Conservation (phyloP, 2,888 invertebrate genomes). For the Lithosia quadra region DNA sequence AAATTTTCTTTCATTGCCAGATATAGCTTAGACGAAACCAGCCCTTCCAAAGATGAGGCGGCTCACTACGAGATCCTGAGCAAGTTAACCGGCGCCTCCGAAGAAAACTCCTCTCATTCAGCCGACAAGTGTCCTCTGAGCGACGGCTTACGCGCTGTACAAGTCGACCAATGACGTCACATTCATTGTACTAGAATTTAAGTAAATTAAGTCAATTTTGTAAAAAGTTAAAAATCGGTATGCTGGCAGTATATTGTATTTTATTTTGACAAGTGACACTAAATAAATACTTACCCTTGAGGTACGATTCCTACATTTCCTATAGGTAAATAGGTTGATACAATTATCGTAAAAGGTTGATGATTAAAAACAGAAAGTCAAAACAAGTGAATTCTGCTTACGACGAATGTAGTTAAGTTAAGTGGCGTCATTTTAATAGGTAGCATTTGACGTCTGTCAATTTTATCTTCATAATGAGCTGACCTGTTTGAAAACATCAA, state of each 20-base stretch:
- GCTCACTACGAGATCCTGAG: constrained; percentile 88
- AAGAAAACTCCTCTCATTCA: constrained; percentile 13
- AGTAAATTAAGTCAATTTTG: constrained; percentile 1
- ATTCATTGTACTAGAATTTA: constrained; percentile 1
- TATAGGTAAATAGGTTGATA: too few species aligned
- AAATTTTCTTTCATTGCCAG: constrained; percentile 62
- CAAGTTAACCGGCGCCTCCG: constrained; percentile 62
- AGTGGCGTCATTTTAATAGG: background rate
- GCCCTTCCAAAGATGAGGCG: constrained; percentile 85
- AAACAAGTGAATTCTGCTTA: background rate
- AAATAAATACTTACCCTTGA: background rate
- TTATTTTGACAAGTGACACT: background rate
- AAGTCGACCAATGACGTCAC: constrained; percentile 44
- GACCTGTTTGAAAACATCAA: too few species aligned
- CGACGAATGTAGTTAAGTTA: background rate
- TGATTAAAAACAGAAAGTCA: background rate
- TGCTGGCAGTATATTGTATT: background rate
- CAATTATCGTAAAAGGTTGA: background rate
- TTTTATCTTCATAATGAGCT: too few species aligned
- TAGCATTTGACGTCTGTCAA: too few species aligned
- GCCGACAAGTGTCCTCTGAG: constrained; percentile 50
- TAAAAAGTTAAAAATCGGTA: background rate
- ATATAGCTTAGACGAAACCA: constrained; percentile 88
- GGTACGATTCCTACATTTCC: background rate
- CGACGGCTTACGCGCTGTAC: constrained; percentile 55